Conservation (phyloP, 2,888 invertebrate genomes). For the Pomacea canaliculata region DNA sequence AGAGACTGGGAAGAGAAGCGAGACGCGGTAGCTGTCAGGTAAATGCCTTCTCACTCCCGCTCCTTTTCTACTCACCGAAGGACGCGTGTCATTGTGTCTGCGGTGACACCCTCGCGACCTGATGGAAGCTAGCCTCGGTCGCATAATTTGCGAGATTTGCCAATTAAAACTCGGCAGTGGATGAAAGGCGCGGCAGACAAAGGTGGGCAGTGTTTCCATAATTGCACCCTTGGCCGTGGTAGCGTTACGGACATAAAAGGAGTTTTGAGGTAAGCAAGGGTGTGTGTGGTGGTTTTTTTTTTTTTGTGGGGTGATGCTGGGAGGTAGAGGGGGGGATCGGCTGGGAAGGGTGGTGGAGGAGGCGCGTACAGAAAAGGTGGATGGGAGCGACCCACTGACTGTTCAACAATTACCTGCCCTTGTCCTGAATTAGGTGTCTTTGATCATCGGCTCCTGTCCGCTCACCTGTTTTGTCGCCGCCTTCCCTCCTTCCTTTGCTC, state of each 20-base stretch:
- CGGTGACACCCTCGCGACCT: not conserved
- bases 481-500: too few species aligned
- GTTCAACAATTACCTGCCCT: not conserved
- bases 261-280: not conserved
- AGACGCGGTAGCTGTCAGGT: not conserved
- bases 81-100: slow-evolving; percentile 2
- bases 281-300: not conserved
- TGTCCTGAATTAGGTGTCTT: not conserved
- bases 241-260: slow-evolving; percentile 16
- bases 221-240: slow-evolving; percentile 25
- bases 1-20: too few species aligned
- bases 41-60: not conserved
- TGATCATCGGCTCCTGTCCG: not conserved
- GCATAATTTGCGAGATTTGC: slow-evolving; percentile 32
- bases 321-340: too few species aligned
- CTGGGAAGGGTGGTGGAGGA: not conserved
- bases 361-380: not conserved
- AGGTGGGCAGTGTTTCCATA: slow-evolving; percentile 29
- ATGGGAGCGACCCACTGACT: not conserved
- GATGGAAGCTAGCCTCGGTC: slow-evolving; percentile 21
- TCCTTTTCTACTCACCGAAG: not conserved
- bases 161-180: slow-evolving; percentile 29
- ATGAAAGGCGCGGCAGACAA: slow-evolving; percentile 25
- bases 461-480: not conserved
- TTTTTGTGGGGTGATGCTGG: not conserved